A percentile compares a stretch with the other conserved stretches of the same genome.
phyloP scores from a whole-genome alignment of 1,140 invertebrate genomes.

The Steinernema feltiae region DNA sequence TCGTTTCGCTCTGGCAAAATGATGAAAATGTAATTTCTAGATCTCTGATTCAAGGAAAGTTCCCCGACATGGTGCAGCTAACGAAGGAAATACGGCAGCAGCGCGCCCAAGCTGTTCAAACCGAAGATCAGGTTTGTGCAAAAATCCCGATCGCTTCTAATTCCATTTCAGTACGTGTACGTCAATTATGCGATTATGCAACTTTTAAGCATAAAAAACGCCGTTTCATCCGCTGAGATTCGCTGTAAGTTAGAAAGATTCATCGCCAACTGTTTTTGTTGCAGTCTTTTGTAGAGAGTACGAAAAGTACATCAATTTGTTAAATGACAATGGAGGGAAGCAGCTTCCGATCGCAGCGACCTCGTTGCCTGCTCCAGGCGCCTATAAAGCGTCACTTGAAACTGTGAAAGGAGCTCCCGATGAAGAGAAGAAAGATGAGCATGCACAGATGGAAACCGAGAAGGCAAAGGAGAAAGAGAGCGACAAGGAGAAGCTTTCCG shows the following conservation, averaged over 20 bases:
- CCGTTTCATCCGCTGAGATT: neutral
- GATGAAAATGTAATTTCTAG: neutral
- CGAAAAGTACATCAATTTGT: neutral
- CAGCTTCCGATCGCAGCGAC: neutral
- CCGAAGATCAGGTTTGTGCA: no score
- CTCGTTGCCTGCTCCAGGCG: neutral
- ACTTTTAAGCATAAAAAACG: neutral
- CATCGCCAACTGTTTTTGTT: neutral
- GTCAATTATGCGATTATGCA: conserved; percentile 25
- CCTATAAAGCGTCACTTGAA: neutral
- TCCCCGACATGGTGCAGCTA: conserved; percentile 21
- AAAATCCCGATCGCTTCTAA: no score
- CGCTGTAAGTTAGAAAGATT: neutral
- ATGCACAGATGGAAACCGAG: neutral
- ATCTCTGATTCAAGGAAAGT: conserved; percentile 15
- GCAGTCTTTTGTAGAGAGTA: neutral
- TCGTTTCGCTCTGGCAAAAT: neutral
- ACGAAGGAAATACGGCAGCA: conserved; percentile 25
- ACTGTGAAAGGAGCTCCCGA: neutral
- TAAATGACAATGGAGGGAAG: neutral
- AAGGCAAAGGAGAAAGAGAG: neutral
- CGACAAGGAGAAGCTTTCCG: neutral
- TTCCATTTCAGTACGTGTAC: conserved; percentile 44
- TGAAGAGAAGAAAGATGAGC: neutral
- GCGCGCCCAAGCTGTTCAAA: conserved; percentile 38